Conservation (phyloP, 2,797 vertebrate genomes). For the Parauchenoglanis ngamensis region DNA sequence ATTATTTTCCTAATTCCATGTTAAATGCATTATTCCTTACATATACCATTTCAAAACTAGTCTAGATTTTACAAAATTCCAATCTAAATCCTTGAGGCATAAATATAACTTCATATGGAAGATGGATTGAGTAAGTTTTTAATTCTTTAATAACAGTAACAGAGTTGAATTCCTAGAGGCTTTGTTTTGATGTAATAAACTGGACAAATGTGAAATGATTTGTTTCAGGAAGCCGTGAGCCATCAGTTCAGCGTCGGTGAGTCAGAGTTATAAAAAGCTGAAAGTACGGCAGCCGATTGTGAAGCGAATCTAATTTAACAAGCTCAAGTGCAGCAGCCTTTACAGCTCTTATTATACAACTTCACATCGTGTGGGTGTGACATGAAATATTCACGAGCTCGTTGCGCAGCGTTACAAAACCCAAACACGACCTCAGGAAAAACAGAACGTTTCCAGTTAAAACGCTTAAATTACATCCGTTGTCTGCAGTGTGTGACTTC, state of each 20-base stretch:
- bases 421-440: not conserved
- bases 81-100: not conserved
- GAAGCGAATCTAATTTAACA: not conserved
- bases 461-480: not conserved
- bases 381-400: not conserved
- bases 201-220: not conserved
- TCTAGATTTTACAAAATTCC: not conserved
- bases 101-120: not conserved
- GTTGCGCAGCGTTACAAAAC: not conserved
- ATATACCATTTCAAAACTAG: not conserved
- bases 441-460: not conserved
- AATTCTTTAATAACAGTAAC: not conserved
- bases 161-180: not conserved
- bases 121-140: not conserved
- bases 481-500: not conserved
- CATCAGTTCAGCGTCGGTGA: not conserved
- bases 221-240: not conserved
- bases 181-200: not conserved
- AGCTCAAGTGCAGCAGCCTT: not conserved
- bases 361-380: constrained; percentile 3
- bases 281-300: not conserved
- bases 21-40: not conserved
- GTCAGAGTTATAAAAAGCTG: constrained; percentile 23
- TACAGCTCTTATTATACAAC: constrained; percentile 6
- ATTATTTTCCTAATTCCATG: not conserved